Evolutionary conservation across 2,113 vertebrate genomes (phyloP).

Genomic region (Corvus moneduloides): DNA sequence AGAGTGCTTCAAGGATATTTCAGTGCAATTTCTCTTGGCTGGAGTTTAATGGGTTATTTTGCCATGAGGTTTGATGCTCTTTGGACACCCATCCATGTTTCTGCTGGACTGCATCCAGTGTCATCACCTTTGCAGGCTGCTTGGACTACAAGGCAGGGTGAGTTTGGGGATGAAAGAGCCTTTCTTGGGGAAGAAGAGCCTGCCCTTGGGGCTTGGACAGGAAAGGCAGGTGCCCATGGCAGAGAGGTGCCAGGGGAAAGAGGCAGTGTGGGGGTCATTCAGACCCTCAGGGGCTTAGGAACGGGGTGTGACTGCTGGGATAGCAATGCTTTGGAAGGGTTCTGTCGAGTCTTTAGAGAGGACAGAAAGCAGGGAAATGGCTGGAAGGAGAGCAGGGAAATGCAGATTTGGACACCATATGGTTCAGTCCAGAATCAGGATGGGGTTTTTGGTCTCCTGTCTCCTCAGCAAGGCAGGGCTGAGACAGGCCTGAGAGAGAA

Average conservation of each 20-base stretch:
- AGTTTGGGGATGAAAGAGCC: neutral
- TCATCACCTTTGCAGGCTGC: neutral
- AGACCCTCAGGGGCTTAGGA: accelerated
- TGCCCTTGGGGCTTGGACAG: neutral
- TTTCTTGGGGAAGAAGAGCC: neutral
- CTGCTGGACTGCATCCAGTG: neutral
- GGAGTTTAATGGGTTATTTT: neutral
- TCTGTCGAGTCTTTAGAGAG: neutral
- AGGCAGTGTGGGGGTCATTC: accelerated
- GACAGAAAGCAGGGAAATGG: neutral
- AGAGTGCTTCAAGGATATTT: neutral
- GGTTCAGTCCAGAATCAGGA: neutral
- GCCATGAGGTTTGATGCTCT: neutral
- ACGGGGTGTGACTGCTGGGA: neutral
- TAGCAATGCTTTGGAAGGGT: neutral
- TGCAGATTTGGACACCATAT: neutral
- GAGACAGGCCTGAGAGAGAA: neutral
- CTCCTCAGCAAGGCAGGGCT: neutral
- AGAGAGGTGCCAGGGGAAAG: neutral
- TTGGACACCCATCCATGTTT: accelerated
- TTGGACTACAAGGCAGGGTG: accelerated
- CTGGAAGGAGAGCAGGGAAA: neutral
- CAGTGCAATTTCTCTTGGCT: neutral
- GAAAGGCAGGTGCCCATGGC: neutral
- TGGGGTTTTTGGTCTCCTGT: neutral